Evolutionary conservation across 2,797 vertebrate species (phyloP).

Genomic region (Dallia pectoralis): DNA sequence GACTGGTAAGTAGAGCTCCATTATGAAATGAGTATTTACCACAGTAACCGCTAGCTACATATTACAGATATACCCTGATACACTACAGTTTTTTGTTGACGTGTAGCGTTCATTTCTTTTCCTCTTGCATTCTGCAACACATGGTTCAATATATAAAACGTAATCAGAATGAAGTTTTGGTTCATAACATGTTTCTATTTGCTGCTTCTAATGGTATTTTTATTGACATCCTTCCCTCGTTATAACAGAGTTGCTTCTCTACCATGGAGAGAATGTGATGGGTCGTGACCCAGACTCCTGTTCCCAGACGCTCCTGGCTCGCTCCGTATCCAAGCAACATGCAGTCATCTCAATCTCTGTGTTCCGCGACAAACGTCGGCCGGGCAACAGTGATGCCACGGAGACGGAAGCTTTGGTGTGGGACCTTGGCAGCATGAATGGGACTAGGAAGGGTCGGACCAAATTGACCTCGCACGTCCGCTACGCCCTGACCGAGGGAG

Average conservation of each 20-base stretch:
- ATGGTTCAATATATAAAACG: not conserved
- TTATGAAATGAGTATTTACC: not conserved
- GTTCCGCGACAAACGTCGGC: constrained; percentile 46
- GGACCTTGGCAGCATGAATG: constrained; percentile 86
- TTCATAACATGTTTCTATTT: not conserved
- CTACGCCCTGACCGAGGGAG: constrained; percentile 77
- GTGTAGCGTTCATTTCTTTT: not conserved
- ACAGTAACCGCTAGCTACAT: not conserved
- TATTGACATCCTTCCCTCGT: not conserved
- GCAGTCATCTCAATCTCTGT: constrained; percentile 77
- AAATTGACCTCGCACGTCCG: constrained; percentile 79
- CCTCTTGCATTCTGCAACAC: not conserved
- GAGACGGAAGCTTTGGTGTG: constrained; percentile 75
- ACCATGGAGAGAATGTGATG: constrained; percentile 80
- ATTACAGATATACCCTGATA: not conserved
- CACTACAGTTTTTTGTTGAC: not conserved
- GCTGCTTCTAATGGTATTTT: not conserved
- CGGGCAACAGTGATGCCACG: not conserved
- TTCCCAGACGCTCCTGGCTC: constrained; percentile 69
- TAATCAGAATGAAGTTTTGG: not conserved
- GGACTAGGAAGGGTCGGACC: constrained; percentile 78
- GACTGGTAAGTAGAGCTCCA: constrained; percentile 59
- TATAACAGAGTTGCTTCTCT: constrained; percentile 80
- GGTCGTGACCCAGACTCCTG: constrained; percentile 80
- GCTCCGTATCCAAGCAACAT: constrained; percentile 84